Evolutionary conservation across 1,140 invertebrate genomes (phyloP).

Genomic region (Drosophila seguyi): DNA sequence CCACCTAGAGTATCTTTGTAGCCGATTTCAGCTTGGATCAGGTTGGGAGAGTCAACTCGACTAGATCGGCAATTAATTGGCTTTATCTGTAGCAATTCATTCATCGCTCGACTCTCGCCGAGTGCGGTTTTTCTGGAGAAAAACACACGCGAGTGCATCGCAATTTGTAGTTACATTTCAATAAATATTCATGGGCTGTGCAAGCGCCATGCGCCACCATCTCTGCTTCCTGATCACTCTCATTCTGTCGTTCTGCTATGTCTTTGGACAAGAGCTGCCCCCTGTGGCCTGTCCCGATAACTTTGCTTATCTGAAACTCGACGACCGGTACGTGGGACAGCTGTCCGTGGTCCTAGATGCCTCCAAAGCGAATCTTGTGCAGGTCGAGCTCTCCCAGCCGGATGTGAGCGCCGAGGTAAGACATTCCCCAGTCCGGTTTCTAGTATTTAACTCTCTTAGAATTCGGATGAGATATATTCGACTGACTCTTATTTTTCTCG

Average conservation of each 20-base stretch:
- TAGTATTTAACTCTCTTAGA: not conserved
- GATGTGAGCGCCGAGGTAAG: not conserved
- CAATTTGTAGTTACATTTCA: conserved; percentile 6
- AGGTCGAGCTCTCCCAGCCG: conserved; percentile 1
- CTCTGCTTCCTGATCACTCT: conserved; percentile 10
- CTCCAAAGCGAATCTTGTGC: not conserved
- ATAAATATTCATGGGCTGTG: conserved; percentile 10
- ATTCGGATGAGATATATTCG: not conserved
- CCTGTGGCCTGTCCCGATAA: not conserved
- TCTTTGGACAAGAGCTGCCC: not conserved
- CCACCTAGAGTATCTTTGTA: not conserved
- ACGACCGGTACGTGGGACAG: not conserved
- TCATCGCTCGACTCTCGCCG: not conserved
- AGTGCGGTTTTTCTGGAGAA: not conserved
- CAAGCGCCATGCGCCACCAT: not conserved
- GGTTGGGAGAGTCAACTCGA: conserved; percentile 18
- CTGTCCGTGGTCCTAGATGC: conserved; percentile 5
- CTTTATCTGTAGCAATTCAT: not conserved
- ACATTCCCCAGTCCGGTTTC: not conserved
- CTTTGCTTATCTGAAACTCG: not conserved
- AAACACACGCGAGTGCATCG: not conserved
- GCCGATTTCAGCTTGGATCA: conserved; percentile 2
- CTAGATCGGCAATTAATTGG: not conserved
- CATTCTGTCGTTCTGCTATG: not conserved
- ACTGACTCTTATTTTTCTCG: no score